phyloP scores from a whole-genome alignment of 2,113 vertebrate species.

The Protobothrops mucrosquamatus region DNA sequence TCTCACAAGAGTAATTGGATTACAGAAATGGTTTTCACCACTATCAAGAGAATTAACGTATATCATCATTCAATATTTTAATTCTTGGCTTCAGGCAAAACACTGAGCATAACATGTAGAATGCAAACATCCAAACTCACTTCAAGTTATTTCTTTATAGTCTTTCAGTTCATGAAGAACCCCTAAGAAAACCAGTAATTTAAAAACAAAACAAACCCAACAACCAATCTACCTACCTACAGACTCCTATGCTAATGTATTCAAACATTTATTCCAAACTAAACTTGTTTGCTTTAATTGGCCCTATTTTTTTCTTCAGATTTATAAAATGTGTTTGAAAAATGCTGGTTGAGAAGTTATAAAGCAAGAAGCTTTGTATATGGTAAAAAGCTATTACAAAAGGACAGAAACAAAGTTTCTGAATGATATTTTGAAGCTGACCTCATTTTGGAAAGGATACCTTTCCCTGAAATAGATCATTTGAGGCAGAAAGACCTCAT shows the following conservation, averaged over 20 bases:
- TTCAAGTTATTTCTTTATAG: neutral
- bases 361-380: neutral
- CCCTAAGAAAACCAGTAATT: neutral
- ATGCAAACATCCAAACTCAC: neutral
- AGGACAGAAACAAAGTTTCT: neutral
- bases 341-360: neutral
- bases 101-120: neutral
- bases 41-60: constrained; percentile 22
- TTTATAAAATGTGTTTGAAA: neutral
- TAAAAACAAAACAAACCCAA: neutral
- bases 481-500: neutral
- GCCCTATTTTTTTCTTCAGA: neutral
- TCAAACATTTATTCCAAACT: neutral
- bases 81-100: constrained; percentile 26
- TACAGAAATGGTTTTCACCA: neutral
- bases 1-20: constrained; percentile 12
- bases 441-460: neutral
- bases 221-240: neutral
- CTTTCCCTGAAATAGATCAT: neutral
- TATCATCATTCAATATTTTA: constrained; percentile 6
- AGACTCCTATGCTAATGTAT: neutral
- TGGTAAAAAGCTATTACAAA: neutral
- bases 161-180: neutral
- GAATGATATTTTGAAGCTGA: neutral
- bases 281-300: neutral